phyloP scores from a whole-genome alignment of 1,140 invertebrate genomes.

The Drosophila littoralis region DNA sequence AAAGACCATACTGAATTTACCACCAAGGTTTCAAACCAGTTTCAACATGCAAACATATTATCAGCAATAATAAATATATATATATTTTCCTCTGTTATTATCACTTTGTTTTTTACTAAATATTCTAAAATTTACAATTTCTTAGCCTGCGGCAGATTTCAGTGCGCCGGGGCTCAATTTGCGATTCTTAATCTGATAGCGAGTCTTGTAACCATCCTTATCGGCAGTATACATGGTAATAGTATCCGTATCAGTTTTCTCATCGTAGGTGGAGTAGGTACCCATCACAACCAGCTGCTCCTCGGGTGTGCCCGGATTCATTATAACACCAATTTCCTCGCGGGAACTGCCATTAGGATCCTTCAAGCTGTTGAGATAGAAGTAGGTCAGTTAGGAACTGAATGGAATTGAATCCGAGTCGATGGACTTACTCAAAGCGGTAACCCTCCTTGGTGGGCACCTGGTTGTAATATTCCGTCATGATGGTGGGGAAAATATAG shows the following conservation, averaged over 20 bases:
- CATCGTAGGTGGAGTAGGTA: constrained; percentile 61
- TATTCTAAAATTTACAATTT: constrained; percentile 14
- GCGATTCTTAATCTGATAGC: constrained; percentile 74
- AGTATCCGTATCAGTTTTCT: constrained; percentile 77
- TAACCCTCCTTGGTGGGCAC: constrained; percentile 72
- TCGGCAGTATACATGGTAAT: constrained; percentile 82
- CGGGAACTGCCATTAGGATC: constrained; percentile 78
- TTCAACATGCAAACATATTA: constrained; percentile 27
- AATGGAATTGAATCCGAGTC: neutral
- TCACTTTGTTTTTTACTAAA: constrained; percentile 11
- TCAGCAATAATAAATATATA: constrained; percentile 29
- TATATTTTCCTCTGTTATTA: constrained; percentile 21
- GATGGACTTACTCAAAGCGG: constrained; percentile 60
- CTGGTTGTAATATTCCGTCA: constrained; percentile 48
- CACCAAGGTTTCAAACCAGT: constrained; percentile 55
- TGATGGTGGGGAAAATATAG: constrained; percentile 46
- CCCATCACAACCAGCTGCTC: constrained; percentile 83
- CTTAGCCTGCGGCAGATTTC: constrained; percentile 77
- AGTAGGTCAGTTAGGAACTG: neutral
- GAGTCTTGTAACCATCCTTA: constrained; percentile 79
- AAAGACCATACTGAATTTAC: constrained; percentile 29
- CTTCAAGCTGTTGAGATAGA: constrained; percentile 43
- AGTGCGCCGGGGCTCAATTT: constrained; percentile 70
- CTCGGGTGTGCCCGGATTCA: constrained; percentile 74
- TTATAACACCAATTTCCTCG: constrained; percentile 76